Evolutionary conservation across 2,797 vertebrate species (phyloP), one percentile per base, ranked within the genome.

Genomic region (Cyprinella venusta): DNA sequence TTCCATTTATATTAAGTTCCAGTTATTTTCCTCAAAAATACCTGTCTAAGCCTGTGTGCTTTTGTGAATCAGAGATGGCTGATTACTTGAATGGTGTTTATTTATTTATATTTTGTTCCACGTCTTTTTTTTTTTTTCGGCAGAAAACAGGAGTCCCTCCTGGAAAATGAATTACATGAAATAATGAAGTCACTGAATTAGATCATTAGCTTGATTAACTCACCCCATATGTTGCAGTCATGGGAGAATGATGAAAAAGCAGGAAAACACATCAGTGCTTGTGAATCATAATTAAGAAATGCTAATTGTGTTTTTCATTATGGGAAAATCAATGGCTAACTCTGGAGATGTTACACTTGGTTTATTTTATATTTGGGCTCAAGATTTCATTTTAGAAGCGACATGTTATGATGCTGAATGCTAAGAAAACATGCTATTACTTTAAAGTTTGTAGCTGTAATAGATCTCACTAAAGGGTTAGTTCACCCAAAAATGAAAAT

Each of bases 131-230:
- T 81, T 33, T 4, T 84, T 30, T 30, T 2, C 26, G 21, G 54
- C 72, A 82, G 79, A 70, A 84, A 79, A 83, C 81, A 79, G 64
- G 50, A 80, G 79, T 69, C 82, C 84, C 86, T 88, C 80, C 79
- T 88, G 82, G 81, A 87, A 83, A 87, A 77, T 83, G 83, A 87
- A 90, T 90, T 87, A 88, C 78, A 61, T 76, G 83, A 89, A 90
- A 90, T 90, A 90, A 90, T 65, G 61, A 89, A 81, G 88, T 88
- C 83, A 84, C 70, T 45, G 85, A 89, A 86, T 85, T 87, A 88
- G 87, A 86, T 90, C 71, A 87, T 92, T 93, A 89, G 89, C 87
- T 91, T 92, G 89, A 92, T 93, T 92, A 92, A 91, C 88, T 85
- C 75, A 72, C 76, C 87, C 91, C 90, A 91, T 93, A 92, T 93